phyloP scores from a whole-genome alignment of 2,113 vertebrate species.

The Indicator maculatus region DNA sequence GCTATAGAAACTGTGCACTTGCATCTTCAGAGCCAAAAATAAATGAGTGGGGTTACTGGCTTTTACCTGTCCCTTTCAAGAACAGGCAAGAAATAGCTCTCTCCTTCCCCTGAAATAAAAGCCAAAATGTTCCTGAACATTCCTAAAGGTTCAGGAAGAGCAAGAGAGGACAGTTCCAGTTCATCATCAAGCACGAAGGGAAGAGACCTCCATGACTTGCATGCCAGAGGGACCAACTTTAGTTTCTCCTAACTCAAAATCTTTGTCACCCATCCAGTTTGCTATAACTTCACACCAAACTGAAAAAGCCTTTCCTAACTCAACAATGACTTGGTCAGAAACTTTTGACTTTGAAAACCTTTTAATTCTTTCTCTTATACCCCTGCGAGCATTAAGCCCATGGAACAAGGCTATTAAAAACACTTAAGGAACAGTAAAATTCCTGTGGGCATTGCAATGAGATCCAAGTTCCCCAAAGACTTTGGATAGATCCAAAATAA shows the following conservation, averaged over 20 bases:
- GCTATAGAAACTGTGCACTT: conserved; percentile 44
- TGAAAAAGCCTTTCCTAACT: neutral
- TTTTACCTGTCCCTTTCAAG: conserved; percentile 34
- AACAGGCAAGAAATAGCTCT: conserved; percentile 5
- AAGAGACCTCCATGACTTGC: neutral
- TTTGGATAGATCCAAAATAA: neutral
- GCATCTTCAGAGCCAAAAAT: conserved; percentile 40
- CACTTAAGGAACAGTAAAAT: neutral
- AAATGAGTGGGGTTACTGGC: neutral
- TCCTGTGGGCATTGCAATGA: neutral
- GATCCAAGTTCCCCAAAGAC: neutral
- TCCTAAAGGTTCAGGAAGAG: neutral
- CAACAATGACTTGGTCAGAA: neutral
- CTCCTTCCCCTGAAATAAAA: neutral
- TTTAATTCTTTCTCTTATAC: neutral
- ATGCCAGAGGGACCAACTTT: neutral
- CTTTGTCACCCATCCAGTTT: neutral
- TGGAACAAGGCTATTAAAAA: too few species aligned
- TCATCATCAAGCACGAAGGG: neutral
- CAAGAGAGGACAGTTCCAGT: neutral
- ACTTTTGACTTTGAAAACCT: neutral
- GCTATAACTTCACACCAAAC: neutral
- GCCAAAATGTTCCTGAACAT: neutral
- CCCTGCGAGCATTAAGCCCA: neutral
- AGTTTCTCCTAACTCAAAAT: neutral